A percentile compares a stretch with the other conserved stretches of the same genome.
phyloP scores from a whole-genome alignment of 1,140 invertebrate genomes.

The Sweltsa coloradensis region DNA sequence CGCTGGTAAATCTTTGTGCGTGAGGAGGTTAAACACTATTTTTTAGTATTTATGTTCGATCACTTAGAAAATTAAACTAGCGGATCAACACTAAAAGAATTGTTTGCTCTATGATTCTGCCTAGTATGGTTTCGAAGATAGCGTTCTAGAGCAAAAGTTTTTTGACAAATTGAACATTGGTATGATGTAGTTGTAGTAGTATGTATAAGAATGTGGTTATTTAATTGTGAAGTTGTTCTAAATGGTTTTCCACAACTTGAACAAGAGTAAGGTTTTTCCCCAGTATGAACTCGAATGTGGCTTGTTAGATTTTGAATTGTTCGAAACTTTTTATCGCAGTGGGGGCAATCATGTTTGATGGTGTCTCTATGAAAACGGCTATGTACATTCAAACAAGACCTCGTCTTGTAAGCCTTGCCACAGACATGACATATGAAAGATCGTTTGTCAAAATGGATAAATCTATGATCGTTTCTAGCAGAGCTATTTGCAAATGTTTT shows the following conservation, averaged over 20 bases:
- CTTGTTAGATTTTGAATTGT: conserved; percentile 39
- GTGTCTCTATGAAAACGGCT: conserved; percentile 35
- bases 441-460: conserved; percentile 45
- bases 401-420: conserved; percentile 37
- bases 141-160: conserved; percentile 38
- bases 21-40: too few species aligned
- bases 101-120: too few species aligned
- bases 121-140: conserved; percentile 28
- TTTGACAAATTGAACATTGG: conserved; percentile 36
- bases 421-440: conserved; percentile 47
- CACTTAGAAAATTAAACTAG: too few species aligned
- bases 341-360: conserved; percentile 33
- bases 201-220: conserved; percentile 36
- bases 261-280: conserved; percentile 34
- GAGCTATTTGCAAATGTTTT: conserved; percentile 37
- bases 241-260: conserved; percentile 38
- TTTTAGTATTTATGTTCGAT: too few species aligned
- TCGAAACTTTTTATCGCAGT: conserved; percentile 34
- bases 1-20: too few species aligned
- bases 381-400: conserved; percentile 40
- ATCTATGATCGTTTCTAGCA: conserved; percentile 36
- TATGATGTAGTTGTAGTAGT: conserved; percentile 37
- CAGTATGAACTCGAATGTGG: conserved; percentile 38
- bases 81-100: too few species aligned
- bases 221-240: conserved; percentile 34